Conservation (phyloP, 2,888 invertebrate species). For the Panorpa germanica region DNA sequence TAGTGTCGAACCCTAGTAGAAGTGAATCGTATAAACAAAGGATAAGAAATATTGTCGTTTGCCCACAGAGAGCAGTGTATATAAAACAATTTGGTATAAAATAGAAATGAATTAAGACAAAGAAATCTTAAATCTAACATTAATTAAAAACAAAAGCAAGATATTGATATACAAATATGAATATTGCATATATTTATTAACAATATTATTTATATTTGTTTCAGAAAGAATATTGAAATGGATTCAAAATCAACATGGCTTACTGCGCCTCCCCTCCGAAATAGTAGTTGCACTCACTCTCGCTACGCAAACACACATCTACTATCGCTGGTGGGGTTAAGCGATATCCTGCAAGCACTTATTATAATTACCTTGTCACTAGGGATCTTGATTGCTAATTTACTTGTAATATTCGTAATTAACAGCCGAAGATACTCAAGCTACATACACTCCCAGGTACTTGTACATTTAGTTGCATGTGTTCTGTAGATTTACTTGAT, state of each 20-base stretch:
- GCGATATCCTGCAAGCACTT: constrained; percentile 56
- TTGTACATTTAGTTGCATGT: too few relatives aligned
- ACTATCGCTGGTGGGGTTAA: constrained; percentile 40
- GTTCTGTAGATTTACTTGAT: too few relatives aligned
- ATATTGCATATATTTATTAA: too few relatives aligned
- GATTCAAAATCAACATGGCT: constrained; percentile 40
- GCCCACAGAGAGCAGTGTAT: too few relatives aligned
- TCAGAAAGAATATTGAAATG: constrained; percentile 21
- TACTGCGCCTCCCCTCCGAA: constrained; percentile 60
- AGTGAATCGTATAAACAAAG: too few relatives aligned
- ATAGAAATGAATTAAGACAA: too few relatives aligned
- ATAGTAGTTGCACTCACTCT: constrained; percentile 66
- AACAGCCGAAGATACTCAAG: constrained; percentile 69
- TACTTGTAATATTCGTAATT: constrained; percentile 62
- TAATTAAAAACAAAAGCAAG: too few relatives aligned
- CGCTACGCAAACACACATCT: constrained; percentile 41
- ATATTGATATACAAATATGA: too few relatives aligned
- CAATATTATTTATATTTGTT: constrained; percentile 4
- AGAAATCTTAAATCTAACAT: too few relatives aligned
- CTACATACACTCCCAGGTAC: constrained; percentile 75
- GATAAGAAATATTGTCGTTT: too few relatives aligned
- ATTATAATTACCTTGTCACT: constrained; percentile 57
- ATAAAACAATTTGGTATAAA: too few relatives aligned
- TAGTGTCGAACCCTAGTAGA: too few relatives aligned
- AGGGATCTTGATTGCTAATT: constrained; percentile 63